Evolutionary conservation across 2,113 vertebrate species (phyloP).

Genomic region (Pteronura brasiliensis): DNA sequence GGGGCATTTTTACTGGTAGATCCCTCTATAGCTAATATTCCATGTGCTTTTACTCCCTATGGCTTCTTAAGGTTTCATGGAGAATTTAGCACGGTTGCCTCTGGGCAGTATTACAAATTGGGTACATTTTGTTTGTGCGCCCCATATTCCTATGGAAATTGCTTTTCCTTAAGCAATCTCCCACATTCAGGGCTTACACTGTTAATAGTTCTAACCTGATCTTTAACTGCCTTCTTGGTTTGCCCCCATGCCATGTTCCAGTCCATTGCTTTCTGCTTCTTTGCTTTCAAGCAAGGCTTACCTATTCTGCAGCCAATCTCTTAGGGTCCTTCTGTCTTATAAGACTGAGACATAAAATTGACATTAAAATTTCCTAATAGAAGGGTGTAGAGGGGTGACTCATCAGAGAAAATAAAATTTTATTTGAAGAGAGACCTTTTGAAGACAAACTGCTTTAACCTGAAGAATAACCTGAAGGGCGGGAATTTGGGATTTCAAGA

Average conservation of each 20-base stretch:
- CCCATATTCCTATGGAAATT: background rate
- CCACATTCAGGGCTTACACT: background rate
- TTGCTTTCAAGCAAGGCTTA: background rate
- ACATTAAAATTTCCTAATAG: background rate
- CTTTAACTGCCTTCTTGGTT: background rate
- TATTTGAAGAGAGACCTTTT: conserved; percentile 4
- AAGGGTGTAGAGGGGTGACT: background rate
- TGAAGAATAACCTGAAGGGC: background rate
- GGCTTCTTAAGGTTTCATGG: background rate
- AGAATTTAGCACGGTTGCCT: background rate
- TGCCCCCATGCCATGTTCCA: background rate
- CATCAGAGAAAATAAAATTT: background rate
- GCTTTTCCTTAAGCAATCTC: background rate
- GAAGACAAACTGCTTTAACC: background rate
- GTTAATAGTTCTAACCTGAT: background rate
- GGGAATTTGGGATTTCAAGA: background rate
- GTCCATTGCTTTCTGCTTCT: background rate
- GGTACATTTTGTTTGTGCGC: background rate
- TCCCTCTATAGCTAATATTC: background rate
- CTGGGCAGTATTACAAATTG: background rate
- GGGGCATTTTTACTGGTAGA: background rate
- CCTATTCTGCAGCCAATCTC: background rate
- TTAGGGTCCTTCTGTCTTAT: background rate
- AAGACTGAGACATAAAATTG: background rate
- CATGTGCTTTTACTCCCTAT: background rate